These are phyloP conservation scores for Rapana venosa DNA, from an alignment of 2,888 invertebrate genomes.

Conservation along the genomic window DNA sequence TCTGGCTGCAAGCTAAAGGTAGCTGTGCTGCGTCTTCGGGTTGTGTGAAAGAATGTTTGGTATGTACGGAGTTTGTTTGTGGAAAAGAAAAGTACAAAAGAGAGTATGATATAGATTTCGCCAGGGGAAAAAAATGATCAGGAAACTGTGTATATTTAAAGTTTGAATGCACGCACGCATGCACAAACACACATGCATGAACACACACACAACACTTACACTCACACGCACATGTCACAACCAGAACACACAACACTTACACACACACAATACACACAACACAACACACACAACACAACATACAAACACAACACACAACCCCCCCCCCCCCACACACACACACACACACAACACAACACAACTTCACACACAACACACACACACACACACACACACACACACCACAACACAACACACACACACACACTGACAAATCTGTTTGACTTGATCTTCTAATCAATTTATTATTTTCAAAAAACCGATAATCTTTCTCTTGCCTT, in stretches of 20 bases:
- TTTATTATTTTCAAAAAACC: too few species aligned
- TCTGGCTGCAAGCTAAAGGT: conserved; percentile 71
- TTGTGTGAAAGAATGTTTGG: too few species aligned
- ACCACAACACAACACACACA: too few species aligned
- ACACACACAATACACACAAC: not conserved
- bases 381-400: not conserved
- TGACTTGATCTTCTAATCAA: not conserved
- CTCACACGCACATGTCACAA: too few species aligned
- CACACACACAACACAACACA: not conserved
- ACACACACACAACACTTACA: too few species aligned
- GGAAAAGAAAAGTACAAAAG: not conserved
- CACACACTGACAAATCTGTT: not conserved
- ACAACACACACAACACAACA: too few species aligned
- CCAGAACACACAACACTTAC: too few species aligned
- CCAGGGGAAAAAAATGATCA: not conserved
- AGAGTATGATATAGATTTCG: not conserved
- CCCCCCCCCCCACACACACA: not conserved
- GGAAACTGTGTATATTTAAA: not conserved
- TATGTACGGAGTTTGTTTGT: too few species aligned
- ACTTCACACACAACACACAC: not conserved
- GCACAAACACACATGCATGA: too few species aligned
- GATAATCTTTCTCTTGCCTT: not conserved
- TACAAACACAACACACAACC: not conserved
- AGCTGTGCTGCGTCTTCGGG: not conserved
- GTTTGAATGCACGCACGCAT: not conserved